Conservation (phyloP, 2,888 invertebrate species). For the Nomada ruficornis region DNA sequence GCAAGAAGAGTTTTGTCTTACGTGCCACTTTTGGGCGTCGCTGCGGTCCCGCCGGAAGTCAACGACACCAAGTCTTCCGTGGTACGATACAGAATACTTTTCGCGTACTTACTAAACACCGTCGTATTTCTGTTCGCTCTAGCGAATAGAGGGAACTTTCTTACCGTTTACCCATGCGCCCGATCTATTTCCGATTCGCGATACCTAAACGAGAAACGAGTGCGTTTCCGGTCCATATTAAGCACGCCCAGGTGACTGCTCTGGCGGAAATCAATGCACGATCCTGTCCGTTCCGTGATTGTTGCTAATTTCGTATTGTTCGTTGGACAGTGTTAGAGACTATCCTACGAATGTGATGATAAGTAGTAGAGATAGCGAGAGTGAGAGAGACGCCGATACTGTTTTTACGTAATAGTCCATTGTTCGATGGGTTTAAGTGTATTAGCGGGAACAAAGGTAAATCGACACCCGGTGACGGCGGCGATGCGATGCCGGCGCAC, state of each 20-base stretch:
- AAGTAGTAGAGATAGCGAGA: neutral
- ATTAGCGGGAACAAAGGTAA: constrained; percentile 56
- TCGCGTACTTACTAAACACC: neutral
- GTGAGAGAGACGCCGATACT: constrained; percentile 10
- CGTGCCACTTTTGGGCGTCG: constrained; percentile 79
- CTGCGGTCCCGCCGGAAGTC: constrained; percentile 59
- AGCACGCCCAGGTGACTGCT: constrained; percentile 19
- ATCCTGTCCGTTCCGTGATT: constrained; percentile 30
- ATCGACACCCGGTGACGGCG: constrained; percentile 49
- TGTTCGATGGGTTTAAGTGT: constrained; percentile 25
- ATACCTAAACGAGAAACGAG: constrained; percentile 30
- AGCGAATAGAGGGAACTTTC: neutral
- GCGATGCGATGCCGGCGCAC: constrained; percentile 15
- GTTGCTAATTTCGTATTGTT: constrained; percentile 34
- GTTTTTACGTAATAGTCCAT: constrained; percentile 38
- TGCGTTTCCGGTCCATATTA: constrained; percentile 26
- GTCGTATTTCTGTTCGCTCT: neutral
- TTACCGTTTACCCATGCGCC: neutral
- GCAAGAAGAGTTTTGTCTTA: constrained; percentile 79
- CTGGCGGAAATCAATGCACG: constrained; percentile 12
- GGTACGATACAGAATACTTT: constrained; percentile 65
- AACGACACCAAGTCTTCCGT: constrained; percentile 65
- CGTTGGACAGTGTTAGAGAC: neutral
- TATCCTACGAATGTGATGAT: no score
- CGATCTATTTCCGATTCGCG: constrained; percentile 14